Conservation (phyloP, 2,113 vertebrate genomes). For the Aplodontia rufa region DNA sequence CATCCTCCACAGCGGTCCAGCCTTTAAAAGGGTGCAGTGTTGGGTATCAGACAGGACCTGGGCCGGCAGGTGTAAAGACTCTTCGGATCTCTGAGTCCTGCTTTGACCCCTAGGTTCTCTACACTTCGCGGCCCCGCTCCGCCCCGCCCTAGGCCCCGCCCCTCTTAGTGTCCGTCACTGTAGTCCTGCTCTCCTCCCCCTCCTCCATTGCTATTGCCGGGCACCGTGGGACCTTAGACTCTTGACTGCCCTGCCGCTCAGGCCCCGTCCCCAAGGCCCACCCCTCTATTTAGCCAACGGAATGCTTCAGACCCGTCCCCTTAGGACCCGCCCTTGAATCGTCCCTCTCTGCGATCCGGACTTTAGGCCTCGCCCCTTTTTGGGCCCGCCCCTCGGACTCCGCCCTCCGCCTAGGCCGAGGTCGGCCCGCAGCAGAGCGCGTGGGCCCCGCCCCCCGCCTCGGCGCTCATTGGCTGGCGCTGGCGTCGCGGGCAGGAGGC, state of each 20-base stretch:
- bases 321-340: neutral
- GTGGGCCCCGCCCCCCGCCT: neutral
- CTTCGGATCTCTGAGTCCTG: neutral
- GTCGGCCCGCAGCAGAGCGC: neutral
- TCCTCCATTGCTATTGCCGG: accelerated
- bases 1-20: neutral
- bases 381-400: neutral
- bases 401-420: neutral
- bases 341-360: neutral
- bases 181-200: accelerated
- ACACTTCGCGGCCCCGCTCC: neutral
- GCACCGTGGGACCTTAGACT: neutral
- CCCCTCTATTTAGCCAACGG: neutral
- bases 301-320: neutral
- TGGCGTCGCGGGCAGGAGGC: neutral
- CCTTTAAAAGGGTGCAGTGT: neutral
- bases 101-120: neutral
- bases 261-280: neutral
- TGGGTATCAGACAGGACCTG: neutral
- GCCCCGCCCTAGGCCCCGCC: neutral
- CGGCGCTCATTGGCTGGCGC: constrained; percentile 27
- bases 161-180: accelerated
- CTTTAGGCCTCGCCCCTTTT: neutral
- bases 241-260: accelerated
- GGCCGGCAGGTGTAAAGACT: neutral